These are phyloP conservation scores for Typhlichthys subterraneus DNA, from an alignment of 2,797 vertebrate genomes.

Conservation along the genomic window DNA sequence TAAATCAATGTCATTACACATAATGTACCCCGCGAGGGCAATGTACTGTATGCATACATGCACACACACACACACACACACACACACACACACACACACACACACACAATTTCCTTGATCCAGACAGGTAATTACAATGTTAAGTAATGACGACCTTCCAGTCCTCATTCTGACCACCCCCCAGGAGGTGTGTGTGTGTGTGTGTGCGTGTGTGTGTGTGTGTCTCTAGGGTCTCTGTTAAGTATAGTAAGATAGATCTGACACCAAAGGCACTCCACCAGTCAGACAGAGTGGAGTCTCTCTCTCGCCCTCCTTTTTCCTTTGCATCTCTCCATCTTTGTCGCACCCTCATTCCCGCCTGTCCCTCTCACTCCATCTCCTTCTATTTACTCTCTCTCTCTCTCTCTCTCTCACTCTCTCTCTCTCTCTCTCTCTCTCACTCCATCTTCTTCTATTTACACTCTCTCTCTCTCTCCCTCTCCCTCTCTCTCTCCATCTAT, in stretches of 20 bases:
- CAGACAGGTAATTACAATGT: conserved; percentile 40
- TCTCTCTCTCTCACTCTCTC: conserved; percentile 25
- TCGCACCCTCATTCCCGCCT: no score
- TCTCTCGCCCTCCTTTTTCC: neutral
- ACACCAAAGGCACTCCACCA: conserved; percentile 1
- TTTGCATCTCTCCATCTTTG: neutral
- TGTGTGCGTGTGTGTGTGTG: neutral
- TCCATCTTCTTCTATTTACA: neutral
- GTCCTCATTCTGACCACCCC: conserved; percentile 34
- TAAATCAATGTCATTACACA: conserved; percentile 13
- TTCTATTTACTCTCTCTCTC: conserved; percentile 19
- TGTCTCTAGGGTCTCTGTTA: conserved; percentile 8
- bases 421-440: conserved; percentile 3
- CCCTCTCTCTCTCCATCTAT: conserved; percentile 19
- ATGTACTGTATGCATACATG: neutral
- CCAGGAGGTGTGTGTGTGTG: conserved; percentile 13
- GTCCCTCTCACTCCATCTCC: conserved; percentile 9
- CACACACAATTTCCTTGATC: neutral
- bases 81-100: neutral
- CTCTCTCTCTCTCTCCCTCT: conserved; percentile 22
- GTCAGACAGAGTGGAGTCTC: conserved; percentile 1
- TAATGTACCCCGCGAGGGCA: conserved; percentile 11
- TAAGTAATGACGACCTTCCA: conserved; percentile 37
- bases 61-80: neutral
- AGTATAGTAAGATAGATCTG: conserved; percentile 15